phyloP scores from a whole-genome alignment of 2,797 vertebrate genomes.

The Pangasius djambal region DNA sequence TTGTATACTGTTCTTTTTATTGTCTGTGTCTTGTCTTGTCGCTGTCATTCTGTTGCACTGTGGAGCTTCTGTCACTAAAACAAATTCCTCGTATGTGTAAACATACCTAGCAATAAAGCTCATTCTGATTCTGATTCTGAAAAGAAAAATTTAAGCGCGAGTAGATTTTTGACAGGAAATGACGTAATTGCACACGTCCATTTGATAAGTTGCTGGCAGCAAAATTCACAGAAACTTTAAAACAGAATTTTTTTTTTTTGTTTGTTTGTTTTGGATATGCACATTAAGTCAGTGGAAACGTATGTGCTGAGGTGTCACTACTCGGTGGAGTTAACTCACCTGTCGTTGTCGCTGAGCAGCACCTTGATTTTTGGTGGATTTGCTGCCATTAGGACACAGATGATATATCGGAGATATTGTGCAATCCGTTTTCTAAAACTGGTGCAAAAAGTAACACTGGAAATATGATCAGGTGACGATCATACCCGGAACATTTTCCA shows the following conservation, averaged over 20 bases:
- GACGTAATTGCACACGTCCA: background rate
- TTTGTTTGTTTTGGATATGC: background rate
- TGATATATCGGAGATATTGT: background rate
- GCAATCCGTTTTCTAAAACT: background rate
- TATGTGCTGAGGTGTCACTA: background rate
- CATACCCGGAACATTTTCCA: conserved; percentile 44
- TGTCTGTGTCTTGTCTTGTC: too few species aligned
- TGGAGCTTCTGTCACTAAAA: too few species aligned
- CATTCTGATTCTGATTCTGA: too few species aligned
- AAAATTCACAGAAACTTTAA: background rate
- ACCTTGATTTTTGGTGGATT: conserved; percentile 66
- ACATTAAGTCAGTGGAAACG: background rate
- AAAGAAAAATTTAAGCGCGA: background rate
- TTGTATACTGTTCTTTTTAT: too few species aligned
- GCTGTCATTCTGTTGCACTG: too few species aligned
- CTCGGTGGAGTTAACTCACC: conserved; percentile 60
- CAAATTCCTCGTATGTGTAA: too few species aligned
- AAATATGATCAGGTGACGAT: conserved; percentile 51
- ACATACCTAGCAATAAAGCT: too few species aligned
- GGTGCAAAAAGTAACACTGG: background rate
- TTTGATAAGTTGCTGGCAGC: background rate
- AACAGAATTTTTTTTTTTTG: too few species aligned
- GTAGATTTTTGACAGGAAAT: background rate
- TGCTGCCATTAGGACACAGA: conserved; percentile 62
- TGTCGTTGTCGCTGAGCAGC: conserved; percentile 62